These are phyloP conservation scores for Panzeria rudis DNA, from an alignment of 2,888 invertebrate genomes.

Conservation along the genomic window DNA sequence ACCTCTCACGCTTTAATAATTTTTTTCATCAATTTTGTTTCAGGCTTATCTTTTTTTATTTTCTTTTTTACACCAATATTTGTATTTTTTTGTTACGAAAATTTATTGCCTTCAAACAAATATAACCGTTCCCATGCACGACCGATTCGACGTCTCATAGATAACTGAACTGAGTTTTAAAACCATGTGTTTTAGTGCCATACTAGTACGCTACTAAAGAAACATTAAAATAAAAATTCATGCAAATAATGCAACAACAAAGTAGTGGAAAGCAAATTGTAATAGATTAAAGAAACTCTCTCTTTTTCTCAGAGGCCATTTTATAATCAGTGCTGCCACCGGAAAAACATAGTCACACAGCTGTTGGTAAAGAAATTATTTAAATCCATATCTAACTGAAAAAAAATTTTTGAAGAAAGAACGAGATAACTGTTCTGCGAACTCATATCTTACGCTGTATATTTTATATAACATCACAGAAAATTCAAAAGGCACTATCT, in stretches of 20 bases:
- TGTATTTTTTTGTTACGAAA: slow-evolving; percentile 48
- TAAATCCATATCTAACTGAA: no score
- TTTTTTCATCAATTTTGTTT: slow-evolving; percentile 35
- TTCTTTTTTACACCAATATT: slow-evolving; percentile 24
- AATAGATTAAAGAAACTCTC: slow-evolving; percentile 40
- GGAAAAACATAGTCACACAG: not conserved
- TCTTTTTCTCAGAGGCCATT: slow-evolving; percentile 2
- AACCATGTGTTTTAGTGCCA: slow-evolving; percentile 31
- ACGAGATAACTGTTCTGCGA: no score
- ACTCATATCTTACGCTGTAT: no score
- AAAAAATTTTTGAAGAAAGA: no score
- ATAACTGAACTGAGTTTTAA: slow-evolving; percentile 72
- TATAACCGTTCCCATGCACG: slow-evolving; percentile 65
- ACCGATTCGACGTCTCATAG: slow-evolving; percentile 72
- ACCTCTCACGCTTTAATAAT: slow-evolving; percentile 26
- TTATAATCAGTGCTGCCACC: not conserved
- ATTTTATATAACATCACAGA: no score
- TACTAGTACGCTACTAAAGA: slow-evolving; percentile 23
- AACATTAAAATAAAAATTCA: slow-evolving; percentile 58
- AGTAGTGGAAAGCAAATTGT: slow-evolving; percentile 10
- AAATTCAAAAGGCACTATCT: no score
- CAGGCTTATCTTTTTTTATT: slow-evolving; percentile 29
- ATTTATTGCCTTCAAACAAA: not conserved
- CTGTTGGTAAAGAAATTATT: no score
- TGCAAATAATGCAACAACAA: slow-evolving; percentile 31